These are phyloP conservation scores for Desoria tigrina DNA, from an alignment of 2,888 invertebrate genomes.

Conservation along the genomic window DNA sequence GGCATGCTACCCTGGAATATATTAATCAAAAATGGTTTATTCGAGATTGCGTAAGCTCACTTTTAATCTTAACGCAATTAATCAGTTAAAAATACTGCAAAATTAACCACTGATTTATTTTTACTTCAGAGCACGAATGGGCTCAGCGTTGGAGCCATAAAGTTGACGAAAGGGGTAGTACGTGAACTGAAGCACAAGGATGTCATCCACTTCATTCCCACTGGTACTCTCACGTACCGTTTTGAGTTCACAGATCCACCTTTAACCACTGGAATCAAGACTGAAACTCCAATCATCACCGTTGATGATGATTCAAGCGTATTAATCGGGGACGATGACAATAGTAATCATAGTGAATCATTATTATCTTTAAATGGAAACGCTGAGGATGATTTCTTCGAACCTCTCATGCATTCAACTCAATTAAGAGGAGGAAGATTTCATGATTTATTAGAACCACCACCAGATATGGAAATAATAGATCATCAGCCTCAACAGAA, in stretches of 20 bases:
- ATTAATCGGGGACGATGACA: slow-evolving; percentile 1
- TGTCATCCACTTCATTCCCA: slow-evolving; percentile 46
- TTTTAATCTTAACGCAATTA: slow-evolving; percentile 6
- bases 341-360: slow-evolving; percentile 35
- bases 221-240: slow-evolving; percentile 43
- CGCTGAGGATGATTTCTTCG: neutral
- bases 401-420: too few relatives aligned
- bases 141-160: slow-evolving; percentile 26
- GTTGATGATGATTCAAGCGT: neutral
- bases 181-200: slow-evolving; percentile 37
- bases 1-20: slow-evolving; percentile 44
- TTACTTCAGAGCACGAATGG: slow-evolving; percentile 50
- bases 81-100: too few relatives aligned
- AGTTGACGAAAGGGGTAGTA: slow-evolving; percentile 29
- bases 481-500: too few relatives aligned
- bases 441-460: too few relatives aligned
- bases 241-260: slow-evolving; percentile 23
- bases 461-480: too few relatives aligned
- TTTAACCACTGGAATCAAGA: neutral
- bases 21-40: slow-evolving; percentile 34
- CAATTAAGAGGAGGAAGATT: too few relatives aligned
- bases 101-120: slow-evolving; percentile 6
- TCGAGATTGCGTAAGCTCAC: slow-evolving; percentile 35
- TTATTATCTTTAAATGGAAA: slow-evolving; percentile 15
- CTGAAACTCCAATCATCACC: neutral